Evolutionary conservation across 2,888 invertebrate genomes (phyloP).

Genomic region (Lottia gigantea): DNA sequence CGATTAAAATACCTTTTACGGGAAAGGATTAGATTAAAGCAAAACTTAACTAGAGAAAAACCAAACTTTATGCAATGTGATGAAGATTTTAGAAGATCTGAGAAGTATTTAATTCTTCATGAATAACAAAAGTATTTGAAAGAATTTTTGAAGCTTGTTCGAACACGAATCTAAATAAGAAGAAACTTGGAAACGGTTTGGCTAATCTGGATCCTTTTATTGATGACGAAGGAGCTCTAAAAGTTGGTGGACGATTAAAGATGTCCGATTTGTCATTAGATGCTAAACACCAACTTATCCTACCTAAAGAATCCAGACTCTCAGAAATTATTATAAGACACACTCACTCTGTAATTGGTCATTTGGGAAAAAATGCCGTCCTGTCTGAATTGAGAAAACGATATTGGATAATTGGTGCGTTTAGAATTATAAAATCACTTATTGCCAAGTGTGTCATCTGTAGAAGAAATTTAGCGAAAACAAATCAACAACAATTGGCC

Average conservation of each 20-base stretch:
- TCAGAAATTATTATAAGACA: constrained; percentile 9
- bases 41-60: neutral
- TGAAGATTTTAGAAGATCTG: neutral
- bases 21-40: neutral
- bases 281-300: constrained; percentile 5
- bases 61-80: neutral
- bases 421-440: neutral
- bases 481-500: neutral
- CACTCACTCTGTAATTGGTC: constrained; percentile 5
- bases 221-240: neutral
- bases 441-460: constrained; percentile 7
- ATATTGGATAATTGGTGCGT: constrained; percentile 17
- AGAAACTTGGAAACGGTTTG: too few species aligned
- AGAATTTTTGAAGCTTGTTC: too few species aligned
- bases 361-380: constrained; percentile 7
- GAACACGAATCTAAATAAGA: too few species aligned
- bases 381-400: constrained; percentile 6
- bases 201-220: neutral
- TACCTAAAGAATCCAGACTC: constrained; percentile 11
- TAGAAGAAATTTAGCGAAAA: neutral
- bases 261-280: constrained; percentile 7
- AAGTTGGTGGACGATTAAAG: constrained; percentile 12
- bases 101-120: neutral
- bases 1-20: neutral
- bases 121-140: neutral